Conservation (phyloP, 2,797 vertebrate genomes). For the Tragelaphus eurycerus region DNA sequence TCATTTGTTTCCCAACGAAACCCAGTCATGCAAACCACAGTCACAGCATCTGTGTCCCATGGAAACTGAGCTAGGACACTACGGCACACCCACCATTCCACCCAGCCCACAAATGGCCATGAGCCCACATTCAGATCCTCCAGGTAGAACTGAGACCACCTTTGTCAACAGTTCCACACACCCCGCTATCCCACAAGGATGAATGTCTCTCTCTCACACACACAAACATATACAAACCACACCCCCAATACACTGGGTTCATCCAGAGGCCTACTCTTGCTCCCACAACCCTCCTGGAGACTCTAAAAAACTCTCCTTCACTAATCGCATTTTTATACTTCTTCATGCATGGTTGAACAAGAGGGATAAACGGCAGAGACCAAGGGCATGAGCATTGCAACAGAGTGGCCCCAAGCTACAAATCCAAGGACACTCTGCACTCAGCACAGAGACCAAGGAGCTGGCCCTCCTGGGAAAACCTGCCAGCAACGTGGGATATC, state of each 20-base stretch:
- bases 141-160: background rate
- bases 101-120: background rate
- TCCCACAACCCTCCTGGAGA: background rate
- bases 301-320: background rate
- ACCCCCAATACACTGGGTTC: background rate
- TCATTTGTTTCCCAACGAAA: rapidly evolving
- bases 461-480: background rate
- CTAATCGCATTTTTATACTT: background rate
- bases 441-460: background rate
- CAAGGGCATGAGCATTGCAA: background rate
- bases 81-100: background rate
- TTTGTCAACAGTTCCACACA: background rate
- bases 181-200: background rate
- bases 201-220: background rate
- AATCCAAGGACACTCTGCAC: background rate
- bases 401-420: rapidly evolving
- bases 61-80: background rate
- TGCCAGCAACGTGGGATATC: background rate
- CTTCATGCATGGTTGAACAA: background rate
- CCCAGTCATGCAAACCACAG: background rate
- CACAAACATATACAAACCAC: background rate
- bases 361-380: background rate
- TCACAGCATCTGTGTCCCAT: background rate
- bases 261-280: background rate
- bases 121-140: background rate